Evolutionary conservation across 2,888 invertebrate genomes (phyloP), one percentile per base, ranked within the genome.

Genomic region (Phyto melanocephala): DNA sequence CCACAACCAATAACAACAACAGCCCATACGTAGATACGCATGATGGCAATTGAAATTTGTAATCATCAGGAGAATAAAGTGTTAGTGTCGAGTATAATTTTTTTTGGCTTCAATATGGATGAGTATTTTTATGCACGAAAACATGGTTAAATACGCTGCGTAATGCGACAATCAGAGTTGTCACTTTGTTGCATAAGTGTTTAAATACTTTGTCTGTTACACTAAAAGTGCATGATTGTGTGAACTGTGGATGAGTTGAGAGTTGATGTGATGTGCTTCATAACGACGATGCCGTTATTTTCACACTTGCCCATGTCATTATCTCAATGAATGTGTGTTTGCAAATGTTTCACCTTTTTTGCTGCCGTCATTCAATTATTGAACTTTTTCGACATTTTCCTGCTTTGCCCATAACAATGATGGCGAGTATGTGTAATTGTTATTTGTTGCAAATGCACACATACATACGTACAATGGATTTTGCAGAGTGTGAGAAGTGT

Each of bases 131-230:
- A 70, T 72, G 72, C 62, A 63, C 67, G 54, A 74, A 50, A 56
- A 74, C 68, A 62, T 58, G 50, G 11, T 72, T 62, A 40, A 80
- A 84, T 71, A 71, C 80, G 83, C 84, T 78, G 83, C 81, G 85
- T 85, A 85, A 84, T 84, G 81, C 81, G 84, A 83, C 84, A 85
- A 84, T 81, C 84, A 79, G 62, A 80, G 77, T 76, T 84, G 83
- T 83, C 85, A 84, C 81, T 84, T 84, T 72, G 72, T 77, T 81
- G 81, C 72, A 72, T 67, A 62, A 77, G 62, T 37, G 70, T 58
- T 75, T 75, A 56, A 56, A 65, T 75, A 47, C 37, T 50, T 33
- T 50, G 33, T n/a, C 60, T 60, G 11, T 37, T 5, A 13, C 47
- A 33, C 11, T 35, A 13, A 24, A 28, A 47, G 72, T 13, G n/a